Conservation (phyloP, 2,113 vertebrate species). For the Sisor rabdophorus region DNA sequence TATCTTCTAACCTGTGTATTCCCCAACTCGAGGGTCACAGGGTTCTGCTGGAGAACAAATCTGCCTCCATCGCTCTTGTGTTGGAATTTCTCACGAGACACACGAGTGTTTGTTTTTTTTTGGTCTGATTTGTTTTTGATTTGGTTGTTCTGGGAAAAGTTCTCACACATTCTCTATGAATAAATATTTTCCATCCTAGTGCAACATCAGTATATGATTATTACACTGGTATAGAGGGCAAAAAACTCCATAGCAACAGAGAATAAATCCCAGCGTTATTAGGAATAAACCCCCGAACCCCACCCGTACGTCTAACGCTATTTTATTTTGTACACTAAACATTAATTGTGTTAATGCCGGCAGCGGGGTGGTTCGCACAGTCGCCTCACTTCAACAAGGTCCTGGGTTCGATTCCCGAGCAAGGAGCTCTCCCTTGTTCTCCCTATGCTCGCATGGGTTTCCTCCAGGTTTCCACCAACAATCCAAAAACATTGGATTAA, state of each 20-base stretch:
- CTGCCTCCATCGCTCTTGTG: background rate
- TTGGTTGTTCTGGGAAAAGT: background rate
- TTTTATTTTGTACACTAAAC: background rate
- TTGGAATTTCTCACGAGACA: background rate
- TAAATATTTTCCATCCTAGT: background rate
- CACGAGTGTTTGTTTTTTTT: background rate
- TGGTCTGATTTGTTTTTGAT: background rate
- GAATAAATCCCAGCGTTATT: background rate
- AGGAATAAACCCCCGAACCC: background rate
- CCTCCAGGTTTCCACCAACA: too few species aligned
- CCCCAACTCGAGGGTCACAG: too few species aligned
- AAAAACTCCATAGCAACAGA: background rate
- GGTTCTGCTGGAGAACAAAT: too few species aligned
- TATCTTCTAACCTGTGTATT: too few species aligned
- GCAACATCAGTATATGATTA: background rate
- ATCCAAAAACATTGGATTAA: too few species aligned
- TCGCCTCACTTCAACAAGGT: too few species aligned
- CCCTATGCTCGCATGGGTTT: too few species aligned
- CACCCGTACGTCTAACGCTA: background rate
- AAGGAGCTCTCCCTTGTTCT: too few species aligned
- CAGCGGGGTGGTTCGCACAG: too few species aligned
- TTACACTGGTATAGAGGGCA: background rate
- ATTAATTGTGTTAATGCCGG: too few species aligned
- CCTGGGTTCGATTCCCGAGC: too few species aligned
- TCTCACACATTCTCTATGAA: background rate